Evolutionary conservation across 2,113 vertebrate genomes (phyloP).

Genomic region (Cyrtonyx montezumae): DNA sequence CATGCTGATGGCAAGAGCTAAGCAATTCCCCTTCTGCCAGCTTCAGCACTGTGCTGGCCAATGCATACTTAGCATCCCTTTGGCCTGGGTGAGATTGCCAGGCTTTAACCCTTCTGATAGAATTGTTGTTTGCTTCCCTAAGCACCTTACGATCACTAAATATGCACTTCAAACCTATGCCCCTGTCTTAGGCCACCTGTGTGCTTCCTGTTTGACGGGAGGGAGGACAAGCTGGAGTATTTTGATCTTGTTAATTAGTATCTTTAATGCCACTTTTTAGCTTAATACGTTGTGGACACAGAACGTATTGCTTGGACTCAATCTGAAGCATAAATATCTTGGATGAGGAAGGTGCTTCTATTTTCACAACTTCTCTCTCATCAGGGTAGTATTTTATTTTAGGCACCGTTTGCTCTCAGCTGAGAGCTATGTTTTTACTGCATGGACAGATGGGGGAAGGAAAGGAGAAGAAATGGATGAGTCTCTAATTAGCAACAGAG

Average conservation of each 20-base stretch:
- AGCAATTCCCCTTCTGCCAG: neutral
- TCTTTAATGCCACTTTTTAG: neutral
- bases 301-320: neutral
- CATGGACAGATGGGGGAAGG: constrained; percentile 74
- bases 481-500: constrained; percentile 76
- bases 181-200: neutral
- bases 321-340: constrained; percentile 23
- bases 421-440: constrained; percentile 57
- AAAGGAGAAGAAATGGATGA: constrained; percentile 69
- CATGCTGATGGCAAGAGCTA: neutral
- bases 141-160: neutral
- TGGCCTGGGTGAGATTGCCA: neutral
- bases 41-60: rapidly evolving
- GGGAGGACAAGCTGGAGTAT: neutral
- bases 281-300: neutral
- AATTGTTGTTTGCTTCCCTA: neutral
- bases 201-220: neutral
- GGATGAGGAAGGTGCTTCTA: constrained; percentile 26
- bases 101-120: neutral
- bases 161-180: neutral
- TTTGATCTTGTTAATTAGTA: constrained; percentile 27
- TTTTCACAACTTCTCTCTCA: constrained; percentile 35
- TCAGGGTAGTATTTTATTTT: constrained; percentile 43
- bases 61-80: neutral
- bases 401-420: constrained; percentile 57